A percentile compares a stretch with the other conserved stretches of the same genome.
Conservation (phyloP, 2,888 invertebrate species). For the Calameuta filiformis region DNA sequence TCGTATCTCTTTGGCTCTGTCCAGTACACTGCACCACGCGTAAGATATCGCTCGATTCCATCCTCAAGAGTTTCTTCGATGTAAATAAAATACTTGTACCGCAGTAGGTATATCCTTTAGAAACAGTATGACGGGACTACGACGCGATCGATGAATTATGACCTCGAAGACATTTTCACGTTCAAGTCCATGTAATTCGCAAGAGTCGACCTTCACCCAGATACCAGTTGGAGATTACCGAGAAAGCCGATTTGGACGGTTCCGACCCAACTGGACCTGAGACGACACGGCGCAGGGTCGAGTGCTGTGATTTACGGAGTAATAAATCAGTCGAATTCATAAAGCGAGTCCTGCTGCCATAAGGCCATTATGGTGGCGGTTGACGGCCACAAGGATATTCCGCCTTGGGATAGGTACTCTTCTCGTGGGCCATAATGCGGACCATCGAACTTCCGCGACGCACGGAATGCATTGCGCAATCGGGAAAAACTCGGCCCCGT, state of each 20-base stretch:
- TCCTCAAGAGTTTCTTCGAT: neutral
- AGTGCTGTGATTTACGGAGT: neutral
- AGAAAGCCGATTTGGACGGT: neutral
- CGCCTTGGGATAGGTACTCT: neutral
- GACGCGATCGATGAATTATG: slow-evolving; percentile 48
- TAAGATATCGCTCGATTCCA: neutral
- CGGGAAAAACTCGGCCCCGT: neutral
- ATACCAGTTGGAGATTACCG: neutral
- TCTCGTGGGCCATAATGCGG: neutral
- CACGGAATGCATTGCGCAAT: neutral
- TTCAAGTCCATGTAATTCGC: slow-evolving; percentile 22
- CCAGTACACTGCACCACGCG: neutral
- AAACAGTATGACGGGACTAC: neutral
- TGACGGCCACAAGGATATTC: neutral
- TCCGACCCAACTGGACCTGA: neutral
- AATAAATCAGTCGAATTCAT: neutral
- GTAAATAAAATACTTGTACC: neutral
- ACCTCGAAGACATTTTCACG: slow-evolving; percentile 60
- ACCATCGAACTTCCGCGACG: neutral
- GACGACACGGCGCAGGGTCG: neutral
- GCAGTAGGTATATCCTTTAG: neutral
- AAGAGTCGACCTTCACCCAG: neutral
- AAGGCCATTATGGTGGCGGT: neutral
- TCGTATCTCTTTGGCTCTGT: neutral
- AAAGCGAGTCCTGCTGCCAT: neutral